Evolutionary conservation across 2,888 invertebrate genomes (phyloP).

Genomic region (Mythimna vitellina): DNA sequence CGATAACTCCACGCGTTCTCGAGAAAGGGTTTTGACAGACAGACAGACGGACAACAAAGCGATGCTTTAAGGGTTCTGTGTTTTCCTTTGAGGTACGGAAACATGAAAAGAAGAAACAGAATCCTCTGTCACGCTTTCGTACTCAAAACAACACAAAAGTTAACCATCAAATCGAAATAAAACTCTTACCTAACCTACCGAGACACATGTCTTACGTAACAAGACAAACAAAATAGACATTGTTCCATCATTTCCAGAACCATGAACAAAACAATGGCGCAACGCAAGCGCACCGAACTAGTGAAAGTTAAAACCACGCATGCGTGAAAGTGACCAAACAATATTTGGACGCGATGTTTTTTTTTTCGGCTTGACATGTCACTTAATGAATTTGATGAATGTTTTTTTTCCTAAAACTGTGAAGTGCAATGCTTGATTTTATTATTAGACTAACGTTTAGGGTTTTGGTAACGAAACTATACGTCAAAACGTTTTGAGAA

Average conservation of each 20-base stretch:
- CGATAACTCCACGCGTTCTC: no score
- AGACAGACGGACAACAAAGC: no score
- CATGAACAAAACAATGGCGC: constrained; percentile 51
- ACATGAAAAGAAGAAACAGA: not conserved
- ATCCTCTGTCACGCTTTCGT: constrained; percentile 34
- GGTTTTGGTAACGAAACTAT: not conserved
- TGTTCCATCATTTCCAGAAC: constrained; percentile 55
- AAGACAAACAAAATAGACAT: constrained; percentile 46
- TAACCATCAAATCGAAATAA: constrained; percentile 26
- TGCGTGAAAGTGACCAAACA: constrained; percentile 73
- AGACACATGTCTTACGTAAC: constrained; percentile 46
- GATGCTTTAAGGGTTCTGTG: no score
- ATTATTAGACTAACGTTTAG: not conserved
- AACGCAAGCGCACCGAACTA: constrained; percentile 49
- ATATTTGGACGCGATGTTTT: constrained; percentile 64
- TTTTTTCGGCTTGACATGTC: constrained; percentile 43
- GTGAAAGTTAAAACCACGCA: constrained; percentile 77
- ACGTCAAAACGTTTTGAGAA: no score
- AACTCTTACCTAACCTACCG: constrained; percentile 10
- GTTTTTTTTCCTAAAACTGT: not conserved
- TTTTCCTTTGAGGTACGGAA: no score
- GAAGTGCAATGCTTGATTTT: not conserved
- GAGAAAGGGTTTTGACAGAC: no score
- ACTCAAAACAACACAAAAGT: not conserved
- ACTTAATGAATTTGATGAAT: not conserved